These are phyloP conservation scores for Ips nitidus DNA, from an alignment of 1,140 invertebrate genomes.

Conservation along the genomic window DNA sequence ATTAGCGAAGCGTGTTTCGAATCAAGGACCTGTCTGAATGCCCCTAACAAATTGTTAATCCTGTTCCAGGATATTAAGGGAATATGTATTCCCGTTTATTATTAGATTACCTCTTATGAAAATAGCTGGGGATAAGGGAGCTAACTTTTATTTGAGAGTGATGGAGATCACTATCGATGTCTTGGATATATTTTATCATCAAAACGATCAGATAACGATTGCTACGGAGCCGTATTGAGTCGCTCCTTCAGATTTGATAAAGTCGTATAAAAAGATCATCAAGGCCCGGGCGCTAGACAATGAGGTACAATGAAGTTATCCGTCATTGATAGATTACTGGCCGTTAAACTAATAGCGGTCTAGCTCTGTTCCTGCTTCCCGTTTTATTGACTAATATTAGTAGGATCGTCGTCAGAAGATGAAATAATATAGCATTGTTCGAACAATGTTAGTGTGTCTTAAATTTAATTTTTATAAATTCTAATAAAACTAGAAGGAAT, in stretches of 20 bases:
- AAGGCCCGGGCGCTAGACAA: conserved; percentile 22
- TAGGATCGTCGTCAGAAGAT: neutral
- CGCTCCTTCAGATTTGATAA: conserved; percentile 31
- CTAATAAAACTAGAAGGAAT: too few species aligned
- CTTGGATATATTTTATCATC: conserved; percentile 17
- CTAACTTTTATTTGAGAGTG: neutral
- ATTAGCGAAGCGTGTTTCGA: conserved; percentile 40
- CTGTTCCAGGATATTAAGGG: conserved; percentile 41
- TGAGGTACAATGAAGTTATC: conserved; percentile 35
- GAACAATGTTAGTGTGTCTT: neutral
- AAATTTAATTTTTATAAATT: too few species aligned
- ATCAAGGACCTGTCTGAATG: conserved; percentile 37
- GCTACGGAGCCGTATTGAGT: conserved; percentile 22
- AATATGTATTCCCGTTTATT: conserved; percentile 34
- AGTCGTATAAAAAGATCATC: conserved; percentile 35
- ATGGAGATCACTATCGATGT: neutral
- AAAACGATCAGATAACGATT: conserved; percentile 23
- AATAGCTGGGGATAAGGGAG: too few species aligned
- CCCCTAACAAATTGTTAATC: conserved; percentile 43
- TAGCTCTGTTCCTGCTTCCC: conserved; percentile 27
- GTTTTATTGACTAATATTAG: conserved; percentile 31
- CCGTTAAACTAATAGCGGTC: conserved; percentile 36
- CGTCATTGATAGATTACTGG: conserved; percentile 40
- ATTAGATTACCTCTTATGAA: conserved; percentile 9
- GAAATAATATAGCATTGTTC: too few species aligned